A percentile compares a stretch with the other conserved stretches of the same genome.
phyloP scores from a whole-genome alignment of 2,888 invertebrate genomes.

The Junonia oenone region DNA sequence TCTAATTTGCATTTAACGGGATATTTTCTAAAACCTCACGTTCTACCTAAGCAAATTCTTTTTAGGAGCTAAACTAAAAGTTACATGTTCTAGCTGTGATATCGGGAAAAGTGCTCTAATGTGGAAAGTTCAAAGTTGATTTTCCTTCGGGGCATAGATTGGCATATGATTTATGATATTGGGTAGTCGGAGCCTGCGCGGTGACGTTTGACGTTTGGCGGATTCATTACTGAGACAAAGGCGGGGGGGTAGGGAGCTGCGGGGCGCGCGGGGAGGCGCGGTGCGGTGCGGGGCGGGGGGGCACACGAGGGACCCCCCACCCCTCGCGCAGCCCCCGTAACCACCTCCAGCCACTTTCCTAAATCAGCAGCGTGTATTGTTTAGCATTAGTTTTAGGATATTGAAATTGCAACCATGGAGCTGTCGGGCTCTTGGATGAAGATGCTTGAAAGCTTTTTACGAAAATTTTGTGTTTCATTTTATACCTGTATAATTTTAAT shows the following conservation, averaged over 20 bases:
- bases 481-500: neutral
- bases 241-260: conserved; percentile 36
- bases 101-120: conserved; percentile 23
- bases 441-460: neutral
- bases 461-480: neutral
- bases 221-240: conserved; percentile 78
- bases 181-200: conserved; percentile 60
- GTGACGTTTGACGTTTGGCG: conserved; percentile 72
- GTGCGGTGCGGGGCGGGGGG: conserved; percentile 29
- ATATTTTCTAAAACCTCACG: conserved; percentile 63
- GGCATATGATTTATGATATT: conserved; percentile 58
- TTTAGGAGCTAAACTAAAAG: conserved; percentile 15
- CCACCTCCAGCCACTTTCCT: conserved; percentile 65
- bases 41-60: conserved; percentile 61
- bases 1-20: conserved; percentile 66
- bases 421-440: neutral
- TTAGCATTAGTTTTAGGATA: conserved; percentile 38
- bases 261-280: conserved; percentile 29
- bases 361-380: conserved; percentile 73
- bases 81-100: conserved; percentile 7
- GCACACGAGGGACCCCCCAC: conserved; percentile 38
- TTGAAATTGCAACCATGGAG: neutral
- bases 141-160: conserved; percentile 47
- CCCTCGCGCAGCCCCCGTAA: conserved; percentile 32
- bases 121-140: conserved; percentile 38